A percentile compares a stretch with the other conserved stretches of the same genome.
Evolutionary conservation across 2,113 vertebrate genomes (phyloP).

Genomic region (Malurus cyaneus): DNA sequence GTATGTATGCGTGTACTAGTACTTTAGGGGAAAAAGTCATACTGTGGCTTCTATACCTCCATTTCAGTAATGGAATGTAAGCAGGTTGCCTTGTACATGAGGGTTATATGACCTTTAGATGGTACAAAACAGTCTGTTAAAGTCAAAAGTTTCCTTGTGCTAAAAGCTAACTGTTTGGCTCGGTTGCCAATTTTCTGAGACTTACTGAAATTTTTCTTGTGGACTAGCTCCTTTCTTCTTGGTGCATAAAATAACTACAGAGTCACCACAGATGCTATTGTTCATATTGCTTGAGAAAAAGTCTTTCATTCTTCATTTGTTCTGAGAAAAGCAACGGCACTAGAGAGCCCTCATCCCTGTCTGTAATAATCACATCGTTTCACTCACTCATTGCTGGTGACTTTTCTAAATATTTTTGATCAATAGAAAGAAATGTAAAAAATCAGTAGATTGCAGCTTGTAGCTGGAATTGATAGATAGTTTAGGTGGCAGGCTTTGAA

Average conservation of each 20-base stretch:
- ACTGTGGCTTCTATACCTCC: not conserved
- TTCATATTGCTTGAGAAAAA: not conserved
- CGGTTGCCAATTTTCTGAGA: not conserved
- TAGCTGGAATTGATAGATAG: conserved; percentile 69
- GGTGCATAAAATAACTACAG: not conserved
- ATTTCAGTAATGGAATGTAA: not conserved
- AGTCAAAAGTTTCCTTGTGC: not conserved
- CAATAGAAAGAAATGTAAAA: conserved; percentile 53
- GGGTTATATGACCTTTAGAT: not conserved
- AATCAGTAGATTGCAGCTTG: conserved; percentile 72
- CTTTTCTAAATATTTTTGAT: conserved; percentile 59
- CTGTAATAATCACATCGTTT: conserved; percentile 25
- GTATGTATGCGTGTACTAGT: not conserved
- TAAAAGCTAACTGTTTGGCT: not conserved
- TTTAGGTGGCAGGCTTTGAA: conserved; percentile 71
- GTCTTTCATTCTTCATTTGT: conserved; percentile 32
- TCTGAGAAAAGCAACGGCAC: not conserved
- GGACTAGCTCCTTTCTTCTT: not conserved
- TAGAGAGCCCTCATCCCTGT: not conserved
- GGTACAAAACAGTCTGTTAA: not conserved
- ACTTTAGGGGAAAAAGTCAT: not conserved
- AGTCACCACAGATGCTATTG: not conserved
- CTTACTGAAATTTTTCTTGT: not conserved
- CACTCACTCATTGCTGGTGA: not conserved
- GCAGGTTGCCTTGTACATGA: not conserved